phyloP scores from a whole-genome alignment of 2,888 invertebrate species.

The Coenonympha glycerion region DNA sequence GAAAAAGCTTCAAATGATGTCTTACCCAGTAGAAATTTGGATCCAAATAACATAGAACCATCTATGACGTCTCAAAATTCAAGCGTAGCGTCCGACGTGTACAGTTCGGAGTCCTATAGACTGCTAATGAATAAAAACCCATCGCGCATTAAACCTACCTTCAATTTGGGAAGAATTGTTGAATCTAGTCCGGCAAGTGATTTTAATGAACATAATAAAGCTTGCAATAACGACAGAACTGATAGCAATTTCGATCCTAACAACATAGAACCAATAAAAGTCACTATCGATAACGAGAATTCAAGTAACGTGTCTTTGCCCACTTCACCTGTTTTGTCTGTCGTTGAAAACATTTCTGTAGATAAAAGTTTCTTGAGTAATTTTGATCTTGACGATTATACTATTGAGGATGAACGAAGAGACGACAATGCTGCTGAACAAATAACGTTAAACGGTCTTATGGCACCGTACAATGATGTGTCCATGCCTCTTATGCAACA shows the following conservation, averaged over 20 bases:
- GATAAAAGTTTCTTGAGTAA: slow-evolving; percentile 41
- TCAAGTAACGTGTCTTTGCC: slow-evolving; percentile 57
- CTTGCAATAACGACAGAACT: slow-evolving; percentile 6
- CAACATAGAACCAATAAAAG: slow-evolving; percentile 4
- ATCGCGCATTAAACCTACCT: slow-evolving; percentile 19
- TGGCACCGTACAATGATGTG: slow-evolving; percentile 45
- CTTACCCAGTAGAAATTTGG: neutral
- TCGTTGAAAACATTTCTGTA: slow-evolving; percentile 60
- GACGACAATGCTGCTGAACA: slow-evolving; percentile 24
- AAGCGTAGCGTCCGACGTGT: slow-evolving; percentile 40
- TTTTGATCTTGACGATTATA: slow-evolving; percentile 30
- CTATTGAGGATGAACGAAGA: slow-evolving; percentile 15
- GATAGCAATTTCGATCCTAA: neutral
- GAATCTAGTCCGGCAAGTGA: slow-evolving; percentile 36
- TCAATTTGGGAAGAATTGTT: slow-evolving; percentile 43
- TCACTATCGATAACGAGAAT: slow-evolving; percentile 36
- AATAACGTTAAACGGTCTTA: slow-evolving; percentile 36
- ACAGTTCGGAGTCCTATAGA: slow-evolving; percentile 58
- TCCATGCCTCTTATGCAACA: slow-evolving; percentile 57
- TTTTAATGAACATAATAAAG: slow-evolving; percentile 8
- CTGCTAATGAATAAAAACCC: slow-evolving; percentile 40
- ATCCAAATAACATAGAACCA: slow-evolving; percentile 1
- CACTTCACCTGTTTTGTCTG: slow-evolving; percentile 59
- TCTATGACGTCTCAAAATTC: too few relatives aligned
- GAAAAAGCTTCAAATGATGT: slow-evolving; percentile 12